These are phyloP conservation scores for Tetranychus cinnabarinus DNA, from an alignment of 1,140 invertebrate genomes.

Conservation along the genomic window DNA sequence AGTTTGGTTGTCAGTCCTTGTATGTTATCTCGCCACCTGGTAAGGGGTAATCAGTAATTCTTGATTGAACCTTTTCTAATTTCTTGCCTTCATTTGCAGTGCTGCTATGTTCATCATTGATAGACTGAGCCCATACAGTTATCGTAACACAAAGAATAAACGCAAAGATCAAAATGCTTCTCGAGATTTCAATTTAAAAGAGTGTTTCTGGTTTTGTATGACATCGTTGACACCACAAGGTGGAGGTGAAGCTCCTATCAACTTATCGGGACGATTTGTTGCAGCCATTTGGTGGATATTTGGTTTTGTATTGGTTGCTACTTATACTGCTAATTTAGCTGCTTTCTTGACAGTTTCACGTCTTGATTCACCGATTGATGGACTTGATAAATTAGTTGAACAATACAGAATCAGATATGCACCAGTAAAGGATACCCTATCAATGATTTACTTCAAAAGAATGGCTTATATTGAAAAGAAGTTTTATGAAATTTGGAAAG, in stretches of 20 bases:
- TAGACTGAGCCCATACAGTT: constrained; percentile 76
- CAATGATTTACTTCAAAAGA: constrained; percentile 75
- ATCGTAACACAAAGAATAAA: constrained; percentile 65
- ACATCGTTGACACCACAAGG: constrained; percentile 85
- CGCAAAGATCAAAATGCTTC: constrained; percentile 83
- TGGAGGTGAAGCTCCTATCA: constrained; percentile 85
- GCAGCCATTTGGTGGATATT: constrained; percentile 96
- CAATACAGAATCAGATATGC: constrained; percentile 70
- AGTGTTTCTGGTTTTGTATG: constrained; percentile 97
- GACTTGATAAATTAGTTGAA: constrained; percentile 69
- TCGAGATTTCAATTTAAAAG: constrained; percentile 77
- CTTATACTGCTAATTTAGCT: constrained; percentile 87
- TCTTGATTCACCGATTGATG: constrained; percentile 72
- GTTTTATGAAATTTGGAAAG: constrained; percentile 88
- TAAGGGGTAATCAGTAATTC: neutral
- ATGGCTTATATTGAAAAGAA: constrained; percentile 84
- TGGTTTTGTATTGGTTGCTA: constrained; percentile 93
- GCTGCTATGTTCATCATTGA: constrained; percentile 87
- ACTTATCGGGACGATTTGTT: constrained; percentile 66
- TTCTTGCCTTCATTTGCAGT: constrained; percentile 52
- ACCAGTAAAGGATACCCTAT: constrained; percentile 50
- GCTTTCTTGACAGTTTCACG: constrained; percentile 79
- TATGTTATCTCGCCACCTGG: constrained; percentile 62
- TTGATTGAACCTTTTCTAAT: neutral
- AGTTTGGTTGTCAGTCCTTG: constrained; percentile 87